Evolutionary conservation across 1,140 invertebrate species (phyloP), one percentile per base, ranked within the genome.

Genomic region (Drosophila baimaii): DNA sequence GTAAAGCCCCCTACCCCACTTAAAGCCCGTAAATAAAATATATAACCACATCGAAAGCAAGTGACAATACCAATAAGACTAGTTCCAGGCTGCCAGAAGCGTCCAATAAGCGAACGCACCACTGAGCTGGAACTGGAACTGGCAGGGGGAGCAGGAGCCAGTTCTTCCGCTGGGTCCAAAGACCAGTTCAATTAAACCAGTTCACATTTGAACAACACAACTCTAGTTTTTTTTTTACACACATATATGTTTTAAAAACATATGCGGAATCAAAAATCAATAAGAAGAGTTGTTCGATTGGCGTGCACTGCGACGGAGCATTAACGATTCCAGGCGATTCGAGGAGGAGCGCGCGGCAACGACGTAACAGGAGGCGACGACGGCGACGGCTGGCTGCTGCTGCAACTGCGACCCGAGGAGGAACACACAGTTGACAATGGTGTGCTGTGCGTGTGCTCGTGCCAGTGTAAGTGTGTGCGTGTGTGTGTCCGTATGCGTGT

Each of bases 161-260:
- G 54, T 27, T 58, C 31, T 3, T 5, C 21, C 6, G 54, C 63
- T 65, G 27, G 54, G 63, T 58, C 41, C 63, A 65, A 65, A 65
- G 63, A 65, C 41, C 63, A 66, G 63, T 66, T 66, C 55, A 61
- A 44, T 47, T 21, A 61, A 61, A 66, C 55, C 58, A 43, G 63
- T 66, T 66, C 63, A 25, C 43, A 49, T 68, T 64, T 46, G 41
- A 70, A 56, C 57, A 63, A 63, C 59, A 59, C 66, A 71, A 70
- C 68, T 70, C 68, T 71, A 57, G 65, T 81, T 74, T 70, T 79
- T 81, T 68, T 64, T 64, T 33, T 21, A 33, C 49, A 65, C 63
- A 65, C 27, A 47, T 37, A 49, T 79, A 70, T 83, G 76, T 83
- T 83, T 83, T 59, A 70, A 83, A 83, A 82, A 82, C 80, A 82